Evolutionary conservation across 2,797 vertebrate genomes (phyloP).

Genomic region (Salmo trutta): DNA sequence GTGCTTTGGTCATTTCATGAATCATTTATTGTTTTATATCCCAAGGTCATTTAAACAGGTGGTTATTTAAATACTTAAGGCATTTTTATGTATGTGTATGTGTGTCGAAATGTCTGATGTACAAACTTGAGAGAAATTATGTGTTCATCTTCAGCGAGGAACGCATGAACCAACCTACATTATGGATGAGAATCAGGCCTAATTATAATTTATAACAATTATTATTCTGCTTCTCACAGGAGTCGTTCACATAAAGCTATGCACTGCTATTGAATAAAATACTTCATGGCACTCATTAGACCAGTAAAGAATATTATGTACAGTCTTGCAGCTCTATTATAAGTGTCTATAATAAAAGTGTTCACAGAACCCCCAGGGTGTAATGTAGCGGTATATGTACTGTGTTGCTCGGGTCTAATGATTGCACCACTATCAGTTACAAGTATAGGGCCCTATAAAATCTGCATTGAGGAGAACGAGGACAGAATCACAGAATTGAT

Average conservation of each 20-base stretch:
- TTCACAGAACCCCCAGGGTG: neutral
- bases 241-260: neutral
- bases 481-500: no score
- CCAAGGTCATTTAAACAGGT: neutral
- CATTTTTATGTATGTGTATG: neutral
- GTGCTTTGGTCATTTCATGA: neutral
- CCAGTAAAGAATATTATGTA: neutral
- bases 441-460: no score
- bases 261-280: neutral
- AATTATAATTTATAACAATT: neutral
- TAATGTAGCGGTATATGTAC: neutral
- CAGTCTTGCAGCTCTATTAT: neutral
- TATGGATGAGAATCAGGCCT: neutral
- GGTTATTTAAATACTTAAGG: neutral
- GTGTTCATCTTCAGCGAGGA: neutral
- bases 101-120: neutral
- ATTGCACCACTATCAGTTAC: neutral
- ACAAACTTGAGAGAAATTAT: neutral
- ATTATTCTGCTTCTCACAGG: neutral
- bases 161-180: neutral
- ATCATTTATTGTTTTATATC: neutral
- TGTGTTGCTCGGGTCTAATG: neutral
- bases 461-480: no score
- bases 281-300: neutral
- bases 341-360: slow-evolving; percentile 1